Evolutionary conservation across 2,113 vertebrate species (phyloP), one percentile per base, ranked within the genome.

Genomic region (Chunga burmeisteri): DNA sequence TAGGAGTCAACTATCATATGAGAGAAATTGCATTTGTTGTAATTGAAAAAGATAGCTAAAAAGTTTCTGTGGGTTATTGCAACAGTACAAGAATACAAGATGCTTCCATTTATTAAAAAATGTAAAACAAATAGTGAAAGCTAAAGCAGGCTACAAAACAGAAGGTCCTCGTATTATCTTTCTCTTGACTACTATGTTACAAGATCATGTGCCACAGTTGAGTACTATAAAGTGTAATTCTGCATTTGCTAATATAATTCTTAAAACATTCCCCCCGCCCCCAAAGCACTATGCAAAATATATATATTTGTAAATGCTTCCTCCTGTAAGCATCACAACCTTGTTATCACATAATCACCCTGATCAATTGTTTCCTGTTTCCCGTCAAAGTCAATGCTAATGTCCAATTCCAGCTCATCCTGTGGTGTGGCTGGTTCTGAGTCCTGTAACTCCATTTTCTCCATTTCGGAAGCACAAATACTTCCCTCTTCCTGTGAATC

Each of bases 61-160:
- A 98, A 98, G 87, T 95, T 94, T 97, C 77, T 75, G 95, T 97
- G 95, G 96, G 73, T 97, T 97, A 97, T 97, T 97, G 97, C 97
- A 98, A 98, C 97, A 96, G 93, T 98, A 97, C 97, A 98, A 98
- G 98, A 98, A 98, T 98, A 98, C 97, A 97, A 97, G 97, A 98
- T 98, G 97, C 82, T 26, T 97, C 97, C 96, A 96, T 98, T 98
- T 97, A 97, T 97, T 97, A 97, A 98, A 97, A 97, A 96, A 88
- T 75, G 94, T 98, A 96, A 97, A 98, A 96, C 90, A 96, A 98
- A 97, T 84, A 0, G 93, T 98, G 98, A 95, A 97, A 98, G 98
- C 97, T 97, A 97, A 98, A 98, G 97, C 97, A 84, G 95, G 82
- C 95, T 96, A 96, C 94, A 97, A 97, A 98, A 96, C 96, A 93